Percentiles rank a stretch among this genome's conserved stretches.
Conservation (phyloP, 2,888 invertebrate species). For the Caenorhabditis panamensis region DNA sequence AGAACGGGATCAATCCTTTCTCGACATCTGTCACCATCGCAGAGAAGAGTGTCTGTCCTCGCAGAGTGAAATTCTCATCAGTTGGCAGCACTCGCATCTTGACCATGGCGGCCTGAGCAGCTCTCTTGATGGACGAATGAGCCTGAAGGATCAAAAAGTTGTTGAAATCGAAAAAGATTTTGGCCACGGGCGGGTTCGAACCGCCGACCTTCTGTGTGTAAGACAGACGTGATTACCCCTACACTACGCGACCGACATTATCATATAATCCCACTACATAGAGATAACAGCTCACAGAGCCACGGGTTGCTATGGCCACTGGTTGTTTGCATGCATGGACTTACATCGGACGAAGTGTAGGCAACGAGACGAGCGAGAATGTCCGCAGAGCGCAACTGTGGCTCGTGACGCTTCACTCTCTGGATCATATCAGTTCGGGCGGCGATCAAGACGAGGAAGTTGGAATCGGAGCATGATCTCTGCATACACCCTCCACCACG, state of each 20-base stretch:
- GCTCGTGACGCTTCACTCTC: conserved; percentile 21
- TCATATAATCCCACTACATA: too few species aligned
- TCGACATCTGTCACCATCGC: conserved; percentile 47
- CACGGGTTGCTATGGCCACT: too few species aligned
- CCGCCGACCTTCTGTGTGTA: conserved; percentile 69
- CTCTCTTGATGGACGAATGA: conserved; percentile 50
- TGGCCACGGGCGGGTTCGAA: conserved; percentile 67
- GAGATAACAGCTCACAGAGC: background rate
- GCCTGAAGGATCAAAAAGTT: conserved; percentile 42
- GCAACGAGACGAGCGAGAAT: conserved; percentile 50
- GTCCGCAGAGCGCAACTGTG: conserved; percentile 5
- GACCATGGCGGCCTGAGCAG: conserved; percentile 54
- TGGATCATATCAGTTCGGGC: conserved; percentile 51
- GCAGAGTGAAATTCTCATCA: conserved; percentile 49
- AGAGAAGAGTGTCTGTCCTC: conserved; percentile 46
- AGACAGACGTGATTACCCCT: conserved; percentile 69
- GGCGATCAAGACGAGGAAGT: conserved; percentile 45
- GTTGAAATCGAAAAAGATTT: too few species aligned
- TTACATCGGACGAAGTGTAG: conserved; percentile 48
- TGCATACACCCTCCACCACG: conserved; percentile 59
- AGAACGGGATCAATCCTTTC: conserved; percentile 54
- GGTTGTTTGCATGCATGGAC: too few species aligned
- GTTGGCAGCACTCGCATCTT: conserved; percentile 47
- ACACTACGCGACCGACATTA: conserved; percentile 58
- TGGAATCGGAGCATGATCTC: conserved; percentile 47